Base-by-base conservation (phyloP, 2,113 vertebrate species). In the Oostethus manadensis region DNA sequence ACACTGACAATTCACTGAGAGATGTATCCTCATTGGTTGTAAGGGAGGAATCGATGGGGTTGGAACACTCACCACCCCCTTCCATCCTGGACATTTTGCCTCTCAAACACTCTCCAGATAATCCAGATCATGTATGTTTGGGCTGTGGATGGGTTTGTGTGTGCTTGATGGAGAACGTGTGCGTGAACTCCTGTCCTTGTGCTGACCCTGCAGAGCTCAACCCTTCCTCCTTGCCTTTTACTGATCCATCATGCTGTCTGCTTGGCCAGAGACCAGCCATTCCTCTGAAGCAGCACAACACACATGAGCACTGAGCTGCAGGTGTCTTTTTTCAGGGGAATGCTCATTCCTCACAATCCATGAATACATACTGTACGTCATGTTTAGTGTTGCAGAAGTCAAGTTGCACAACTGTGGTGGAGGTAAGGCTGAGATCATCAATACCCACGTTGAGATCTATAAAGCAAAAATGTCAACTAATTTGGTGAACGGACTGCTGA, bases 1-100 rank as follows among this genome's bases (percentile, higher is more conserved):
- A 91, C 88, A 82, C 81, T 73, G 76, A 84, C 68, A 70, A 89
- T 89, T 85, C 82, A 79, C 70, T 22, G 44, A 57, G 73, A 82
- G 84, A 87, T 88, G 84, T 79, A 87, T 83, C 74, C 83, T 85
- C 79, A 73, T 71, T 83, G 11, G n/a, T 40, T 55, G 53, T 15
- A 55, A 3, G 72, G 71, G 69, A 72, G 64, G 70, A 76, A 71
- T 55, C 38, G 38, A 38, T 38, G n/a, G 29, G 18, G 53, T 35
- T 6, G n/a, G 29, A 21, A 21, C 8, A 29, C 35, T 55, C 11
- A 20, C 35, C 13, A 21, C 35, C 13, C 35, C 20, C 38, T 55
- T 55, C 38, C 38, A 40, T 55, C n/a, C n/a, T 55, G 10, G 11
- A 13, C 33, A 21, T 33, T 79, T 76, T 70, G 50, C 58, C 48